These are phyloP conservation scores for Chionomys nivalis DNA, from an alignment of 2,113 vertebrate species.

Conservation along the genomic window DNA sequence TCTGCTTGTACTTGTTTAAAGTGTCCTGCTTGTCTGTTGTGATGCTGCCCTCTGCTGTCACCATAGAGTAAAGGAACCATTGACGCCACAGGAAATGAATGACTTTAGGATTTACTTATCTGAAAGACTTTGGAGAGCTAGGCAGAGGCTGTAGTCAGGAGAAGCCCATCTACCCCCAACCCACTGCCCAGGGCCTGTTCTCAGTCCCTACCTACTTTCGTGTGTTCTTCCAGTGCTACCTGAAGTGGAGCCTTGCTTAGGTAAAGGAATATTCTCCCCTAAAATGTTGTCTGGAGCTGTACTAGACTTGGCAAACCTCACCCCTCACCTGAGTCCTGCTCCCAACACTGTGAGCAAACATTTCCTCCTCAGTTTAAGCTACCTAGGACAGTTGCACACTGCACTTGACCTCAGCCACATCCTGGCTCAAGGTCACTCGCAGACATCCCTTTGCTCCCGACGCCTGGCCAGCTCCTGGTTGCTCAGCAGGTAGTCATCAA, in stretches of 20 bases:
- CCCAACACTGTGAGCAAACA: not conserved
- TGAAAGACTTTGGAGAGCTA: constrained; percentile 12
- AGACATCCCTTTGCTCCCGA: constrained; percentile 87
- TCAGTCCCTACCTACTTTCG: not conserved
- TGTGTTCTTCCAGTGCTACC: constrained; percentile 17
- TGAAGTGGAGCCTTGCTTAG: constrained; percentile 32
- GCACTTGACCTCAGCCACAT: not conserved
- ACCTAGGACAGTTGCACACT: not conserved
- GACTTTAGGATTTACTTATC: constrained; percentile 66
- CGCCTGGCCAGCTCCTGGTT: constrained; percentile 87
- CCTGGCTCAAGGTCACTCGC: constrained; percentile 87
- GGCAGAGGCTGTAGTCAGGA: not conserved
- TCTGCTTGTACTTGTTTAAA: not conserved
- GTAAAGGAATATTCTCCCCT: not conserved
- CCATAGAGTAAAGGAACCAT: not conserved
- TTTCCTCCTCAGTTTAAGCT: not conserved
- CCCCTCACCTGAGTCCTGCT: not conserved
- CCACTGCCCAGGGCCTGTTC: not conserved
- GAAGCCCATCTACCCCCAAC: constrained; percentile 6
- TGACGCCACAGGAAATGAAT: constrained; percentile 40
- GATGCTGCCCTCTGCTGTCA: constrained; percentile 67
- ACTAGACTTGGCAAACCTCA: not conserved
- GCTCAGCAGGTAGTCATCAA: constrained; percentile 92
- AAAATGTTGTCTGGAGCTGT: constrained; percentile 19
- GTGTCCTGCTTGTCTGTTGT: not conserved